phyloP scores from a whole-genome alignment of 2,113 vertebrate genomes.

The Notiomystis cincta region DNA sequence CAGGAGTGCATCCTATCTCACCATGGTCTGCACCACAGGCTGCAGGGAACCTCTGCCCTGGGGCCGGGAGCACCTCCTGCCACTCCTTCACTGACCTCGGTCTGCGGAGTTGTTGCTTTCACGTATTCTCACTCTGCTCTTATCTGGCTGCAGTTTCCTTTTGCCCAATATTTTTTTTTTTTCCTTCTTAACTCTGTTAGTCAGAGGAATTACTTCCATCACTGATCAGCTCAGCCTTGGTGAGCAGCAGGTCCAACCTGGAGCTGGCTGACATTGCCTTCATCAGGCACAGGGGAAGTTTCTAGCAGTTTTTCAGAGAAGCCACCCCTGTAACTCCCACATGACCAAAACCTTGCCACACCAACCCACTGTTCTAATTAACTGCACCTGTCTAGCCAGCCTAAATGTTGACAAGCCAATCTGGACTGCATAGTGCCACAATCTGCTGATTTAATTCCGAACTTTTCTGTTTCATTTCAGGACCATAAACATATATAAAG shows the following conservation, averaged over 20 bases:
- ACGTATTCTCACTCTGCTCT: not conserved
- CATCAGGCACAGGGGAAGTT: not conserved
- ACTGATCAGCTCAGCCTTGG: fast-evolving
- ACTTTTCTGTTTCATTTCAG: not conserved
- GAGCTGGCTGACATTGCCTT: not conserved
- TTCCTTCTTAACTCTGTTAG: not conserved
- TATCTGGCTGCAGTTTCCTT: not conserved
- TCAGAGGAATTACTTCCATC: not conserved
- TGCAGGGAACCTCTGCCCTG: not conserved
- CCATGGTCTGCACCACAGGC: not conserved
- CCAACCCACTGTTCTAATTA: not conserved
- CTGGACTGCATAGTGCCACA: not conserved
- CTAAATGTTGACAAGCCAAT: not conserved
- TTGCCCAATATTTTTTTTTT: not conserved
- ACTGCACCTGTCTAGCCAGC: not conserved
- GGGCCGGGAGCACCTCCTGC: not conserved
- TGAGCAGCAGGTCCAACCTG: not conserved
- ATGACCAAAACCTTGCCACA: not conserved
- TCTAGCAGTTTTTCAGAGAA: not conserved
- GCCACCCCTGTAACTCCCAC: not conserved
- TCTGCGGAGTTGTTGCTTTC: not conserved
- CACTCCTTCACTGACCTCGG: not conserved
- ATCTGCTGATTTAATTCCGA: not conserved
- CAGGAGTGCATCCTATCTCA: not conserved
- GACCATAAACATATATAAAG: not conserved